Conservation (phyloP, 2,113 vertebrate genomes). For the Mustela lutreola region DNA sequence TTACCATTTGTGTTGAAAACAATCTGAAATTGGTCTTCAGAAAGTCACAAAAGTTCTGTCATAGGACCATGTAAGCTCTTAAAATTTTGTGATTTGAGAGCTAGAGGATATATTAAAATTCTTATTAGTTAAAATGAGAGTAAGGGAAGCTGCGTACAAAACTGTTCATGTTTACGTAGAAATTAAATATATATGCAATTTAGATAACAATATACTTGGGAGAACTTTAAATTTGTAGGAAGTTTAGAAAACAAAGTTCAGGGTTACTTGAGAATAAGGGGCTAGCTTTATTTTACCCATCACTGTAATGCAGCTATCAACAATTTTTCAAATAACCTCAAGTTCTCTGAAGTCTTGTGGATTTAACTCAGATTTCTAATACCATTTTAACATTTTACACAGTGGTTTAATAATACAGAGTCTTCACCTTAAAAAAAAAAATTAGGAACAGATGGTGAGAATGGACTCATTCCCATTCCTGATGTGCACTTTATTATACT, state of each 20-base stretch:
- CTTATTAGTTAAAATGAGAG: conserved; percentile 5
- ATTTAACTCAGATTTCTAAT: conserved; percentile 77
- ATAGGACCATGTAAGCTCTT: not conserved
- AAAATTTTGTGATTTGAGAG: not conserved
- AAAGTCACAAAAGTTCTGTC: conserved; percentile 54
- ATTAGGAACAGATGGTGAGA: conserved; percentile 87
- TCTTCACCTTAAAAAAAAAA: conserved; percentile 84
- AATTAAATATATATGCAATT: conserved; percentile 4
- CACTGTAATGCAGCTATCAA: not conserved
- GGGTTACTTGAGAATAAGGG: conserved; percentile 31
- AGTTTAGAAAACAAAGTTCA: not conserved
- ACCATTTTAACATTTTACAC: conserved; percentile 79
- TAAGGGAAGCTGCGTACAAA: not conserved
- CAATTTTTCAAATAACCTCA: conserved; percentile 67
- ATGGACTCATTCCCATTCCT: conserved; percentile 82
- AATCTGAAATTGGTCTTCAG: not conserved
- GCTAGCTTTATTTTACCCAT: conserved; percentile 37
- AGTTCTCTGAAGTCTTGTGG: conserved; percentile 69
- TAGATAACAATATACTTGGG: not conserved
- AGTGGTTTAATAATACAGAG: conserved; percentile 84
- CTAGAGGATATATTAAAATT: conserved; percentile 29
- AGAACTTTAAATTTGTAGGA: not conserved
- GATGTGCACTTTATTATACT: conserved; percentile 81
- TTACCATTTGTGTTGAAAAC: conserved; percentile 31
- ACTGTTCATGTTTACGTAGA: not conserved